These are phyloP conservation scores for Cryptosula pallasiana DNA, from an alignment of 2,888 invertebrate species.

Conservation along the genomic window DNA sequence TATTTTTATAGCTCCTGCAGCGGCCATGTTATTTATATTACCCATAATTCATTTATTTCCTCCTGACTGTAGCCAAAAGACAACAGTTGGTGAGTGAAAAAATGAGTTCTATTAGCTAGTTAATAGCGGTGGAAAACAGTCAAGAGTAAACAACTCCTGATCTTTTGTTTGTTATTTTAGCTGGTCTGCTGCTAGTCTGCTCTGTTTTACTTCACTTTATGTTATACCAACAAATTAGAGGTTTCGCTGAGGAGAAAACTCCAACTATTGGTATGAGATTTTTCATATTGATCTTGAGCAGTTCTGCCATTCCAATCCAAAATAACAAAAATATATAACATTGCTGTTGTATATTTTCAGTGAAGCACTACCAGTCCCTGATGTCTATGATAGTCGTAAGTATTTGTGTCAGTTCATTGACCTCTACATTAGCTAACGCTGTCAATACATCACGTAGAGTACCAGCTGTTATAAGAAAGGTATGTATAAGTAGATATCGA, in stretches of 20 bases:
- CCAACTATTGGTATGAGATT: neutral
- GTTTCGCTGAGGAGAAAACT: neutral
- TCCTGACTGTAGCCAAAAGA: neutral
- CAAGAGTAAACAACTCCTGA: too few relatives aligned
- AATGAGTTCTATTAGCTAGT: neutral
- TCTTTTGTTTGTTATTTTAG: too few relatives aligned
- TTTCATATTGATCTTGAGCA: too few relatives aligned
- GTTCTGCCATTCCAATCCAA: too few relatives aligned
- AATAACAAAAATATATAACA: too few relatives aligned
- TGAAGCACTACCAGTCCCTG: neutral
- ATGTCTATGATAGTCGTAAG: neutral
- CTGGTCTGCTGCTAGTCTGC: neutral
- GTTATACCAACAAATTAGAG: slow-evolving; percentile 5
- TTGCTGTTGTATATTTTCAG: too few relatives aligned
- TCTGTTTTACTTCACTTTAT: neutral
- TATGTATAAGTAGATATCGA: neutral
- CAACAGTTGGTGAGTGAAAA: neutral
- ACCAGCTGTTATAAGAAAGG: neutral
- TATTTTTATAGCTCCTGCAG: neutral
- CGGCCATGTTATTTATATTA: neutral
- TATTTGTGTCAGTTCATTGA: neutral
- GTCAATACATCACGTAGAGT: neutral
- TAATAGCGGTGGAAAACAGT: too few relatives aligned
- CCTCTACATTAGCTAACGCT: neutral
- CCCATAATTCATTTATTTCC: neutral